Evolutionary conservation across 2,113 vertebrate genomes (phyloP), one percentile per base, ranked within the genome.

Genomic region (Menidia beryllina): DNA sequence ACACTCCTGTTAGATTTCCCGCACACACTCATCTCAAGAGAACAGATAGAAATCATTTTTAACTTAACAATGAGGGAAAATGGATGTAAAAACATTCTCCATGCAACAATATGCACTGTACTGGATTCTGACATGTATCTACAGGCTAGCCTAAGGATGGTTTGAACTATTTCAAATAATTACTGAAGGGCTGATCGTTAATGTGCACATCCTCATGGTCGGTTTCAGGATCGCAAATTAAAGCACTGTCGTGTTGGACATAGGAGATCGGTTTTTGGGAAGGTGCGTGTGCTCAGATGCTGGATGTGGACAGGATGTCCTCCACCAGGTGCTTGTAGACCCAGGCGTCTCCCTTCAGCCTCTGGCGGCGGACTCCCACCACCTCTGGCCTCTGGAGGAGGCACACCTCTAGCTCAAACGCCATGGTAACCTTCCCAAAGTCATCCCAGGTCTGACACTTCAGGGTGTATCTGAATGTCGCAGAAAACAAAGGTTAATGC

Each of bases 281-380:
- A 70, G 54, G 65, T 62, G 59, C 55, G 13, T 34, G n/a, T 54
- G 1, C 59, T 87, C 86, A 97, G 43, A 96, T 85, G 2, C 91
- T 91, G 87, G 91, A 96, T 79, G 93, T 91, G 27, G 94, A 94
- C 9, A 99, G 91, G 72, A 98, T 94, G 77, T 97, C 95, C 86
- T 98, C 98, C 72, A 99, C 92, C 76, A 99, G 93, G 66, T 95
- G 94, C 83, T 99, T 98, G 89, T 98, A 99, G 67, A 98, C 94
- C 97, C 97, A 99, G 36, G 96, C 95, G 11, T 99, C 97, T 7
- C 98, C 98, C 83, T 96, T 97, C 45, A 99, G 94, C 66, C 96
- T 86, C 62, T 97, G 96, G 12, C 95, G 93, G 13, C 94, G 84
- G 75, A 99, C 94, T 2, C 96, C 96, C 12, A 97, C 79, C 7